Base-by-base conservation (phyloP, 2,797 vertebrate species). In the Tenualosa thibaudeaui region DNA sequence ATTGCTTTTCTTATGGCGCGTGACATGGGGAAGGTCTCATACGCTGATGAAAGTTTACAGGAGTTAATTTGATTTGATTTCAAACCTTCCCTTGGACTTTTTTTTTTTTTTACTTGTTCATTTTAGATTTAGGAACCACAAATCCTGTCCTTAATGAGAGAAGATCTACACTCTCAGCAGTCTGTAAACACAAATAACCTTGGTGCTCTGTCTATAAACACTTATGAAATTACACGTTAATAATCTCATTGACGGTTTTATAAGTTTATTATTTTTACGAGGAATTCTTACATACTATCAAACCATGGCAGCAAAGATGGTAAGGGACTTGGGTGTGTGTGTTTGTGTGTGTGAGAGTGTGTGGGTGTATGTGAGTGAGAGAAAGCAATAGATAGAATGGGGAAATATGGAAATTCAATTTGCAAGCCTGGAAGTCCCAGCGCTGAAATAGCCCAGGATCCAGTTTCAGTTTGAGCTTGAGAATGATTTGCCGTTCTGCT, bases 381-480 rank as follows among this genome's bases (percentile, higher is more conserved):
- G 68, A 13, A 9, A 43, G 37, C 68, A 46, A 78, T 46, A 78
- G 84, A 68, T 37, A 82, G 68, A 81, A 85, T 84, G 19, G 85
- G 86, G 87, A 88, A 85, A 65, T 85, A 89, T 43, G n/a, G 83
- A 65, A 84, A 86, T 89, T 86, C 56, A 75, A 82, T 89, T 85
- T 86, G 87, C 49, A 65, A 84, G 53, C 10, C 87, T 88, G 82
- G 87, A 89, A 82, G 90, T 85, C 58, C 68, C 62, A 86, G 84
- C 22, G 89, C 92, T 92, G 90, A 93, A 94, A 94, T 93, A 91
- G 92, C 94, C 86, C 86, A n/a, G 7, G 89, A 89, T 95, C 92
- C 85, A 22, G 87, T 95, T 94, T 93, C 90, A 6, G 53, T 84
- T 51, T 84, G 88, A 89, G 89, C 89, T 51, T 84, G 88, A 89